Evolutionary conservation across 92 coral and sea anemone genomes (phyloP), one percentile per base, ranked within the genome.

Genomic region (Chrysogorgia sp.): DNA sequence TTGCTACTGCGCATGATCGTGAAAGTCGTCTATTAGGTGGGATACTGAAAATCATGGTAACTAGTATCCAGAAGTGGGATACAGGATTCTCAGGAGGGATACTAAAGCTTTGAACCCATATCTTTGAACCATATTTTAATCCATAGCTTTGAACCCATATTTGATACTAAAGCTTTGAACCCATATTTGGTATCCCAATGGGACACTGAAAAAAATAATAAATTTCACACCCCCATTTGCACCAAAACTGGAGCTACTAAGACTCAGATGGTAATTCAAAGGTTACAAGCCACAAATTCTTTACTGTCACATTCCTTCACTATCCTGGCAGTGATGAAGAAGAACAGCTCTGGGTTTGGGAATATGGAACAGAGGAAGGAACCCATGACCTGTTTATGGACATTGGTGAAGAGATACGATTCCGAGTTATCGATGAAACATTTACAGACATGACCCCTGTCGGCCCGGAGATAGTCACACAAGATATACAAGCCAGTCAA

Each of bases 271-370:
- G 7, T 17, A 7, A 52, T 37, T 37, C 6, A 12, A 37, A 12
- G 6, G 12, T 37, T 5, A 37, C 43, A n/a, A n/a, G n/a, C n/a
- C n/a, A n/a, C n/a, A n/a, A 43, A 43, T 43, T 43, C 50, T 8
- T 8, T 9, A 43, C 50, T 43, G 50, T 5, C 21, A 57, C 25
- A 17, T 29, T 35, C 52, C 37, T 45, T 22, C 19, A 55, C 43
- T 29, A 14, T 41, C 86, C 82, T 45, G 90, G 70, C 35, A 88
- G 89, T 63, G 94, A 90, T 62, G 97, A 96, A 63, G 97, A 89
- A 22, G 88, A 92, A 55, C 96, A 93, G 85, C 87, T 96, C 32
- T 96, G 99, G 99, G 92, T 92, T 24, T 96, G 96, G 90, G 92
- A 91, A 79, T 87, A 88, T 13, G 86, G 80, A 33, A 89, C 91